Percentiles rank a stretch among this genome's conserved stretches.
Conservation (phyloP, 2,888 invertebrate species). For the Pantelozetes paolii region DNA sequence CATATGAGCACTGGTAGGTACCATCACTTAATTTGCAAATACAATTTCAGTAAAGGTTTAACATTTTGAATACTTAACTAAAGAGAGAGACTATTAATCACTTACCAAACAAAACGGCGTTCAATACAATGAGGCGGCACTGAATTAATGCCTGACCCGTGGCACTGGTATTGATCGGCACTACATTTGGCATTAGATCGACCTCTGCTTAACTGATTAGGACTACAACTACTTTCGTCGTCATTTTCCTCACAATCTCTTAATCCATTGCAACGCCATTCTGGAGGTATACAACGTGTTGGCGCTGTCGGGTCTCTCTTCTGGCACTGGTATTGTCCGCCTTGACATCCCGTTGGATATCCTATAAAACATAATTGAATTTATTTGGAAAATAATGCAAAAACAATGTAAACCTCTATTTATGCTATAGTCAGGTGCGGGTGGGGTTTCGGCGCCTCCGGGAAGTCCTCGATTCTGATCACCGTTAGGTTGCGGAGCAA, state of each 20-base stretch:
- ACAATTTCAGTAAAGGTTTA: too few relatives aligned
- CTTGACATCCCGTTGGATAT: conserved; percentile 4
- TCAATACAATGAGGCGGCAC: conserved; percentile 39
- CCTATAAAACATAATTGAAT: not conserved
- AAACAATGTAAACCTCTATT: not conserved
- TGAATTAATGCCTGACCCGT: conserved; percentile 35
- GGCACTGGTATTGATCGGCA: conserved; percentile 33
- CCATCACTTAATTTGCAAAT: conserved; percentile 29
- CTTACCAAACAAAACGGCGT: conserved; percentile 25
- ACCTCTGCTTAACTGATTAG: not conserved
- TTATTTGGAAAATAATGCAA: too few relatives aligned
- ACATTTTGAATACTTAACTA: conserved; percentile 9
- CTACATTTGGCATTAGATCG: conserved; percentile 8
- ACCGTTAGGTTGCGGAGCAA: not conserved
- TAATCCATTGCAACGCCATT: conserved; percentile 41
- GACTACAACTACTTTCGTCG: conserved; percentile 33
- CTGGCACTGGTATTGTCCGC: conserved; percentile 35
- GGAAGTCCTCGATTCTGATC: conserved; percentile 2
- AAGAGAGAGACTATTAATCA: not conserved
- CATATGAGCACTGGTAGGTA: conserved; percentile 36
- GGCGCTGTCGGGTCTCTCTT: conserved; percentile 25
- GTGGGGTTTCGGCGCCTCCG: not conserved
- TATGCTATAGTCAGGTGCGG: not conserved
- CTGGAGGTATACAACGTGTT: conserved; percentile 38
- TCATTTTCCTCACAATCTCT: conserved; percentile 42